Percentiles rank a stretch among this genome's conserved stretches.
phyloP scores from a whole-genome alignment of 2,113 vertebrate genomes.

The Charadrius vociferus region DNA sequence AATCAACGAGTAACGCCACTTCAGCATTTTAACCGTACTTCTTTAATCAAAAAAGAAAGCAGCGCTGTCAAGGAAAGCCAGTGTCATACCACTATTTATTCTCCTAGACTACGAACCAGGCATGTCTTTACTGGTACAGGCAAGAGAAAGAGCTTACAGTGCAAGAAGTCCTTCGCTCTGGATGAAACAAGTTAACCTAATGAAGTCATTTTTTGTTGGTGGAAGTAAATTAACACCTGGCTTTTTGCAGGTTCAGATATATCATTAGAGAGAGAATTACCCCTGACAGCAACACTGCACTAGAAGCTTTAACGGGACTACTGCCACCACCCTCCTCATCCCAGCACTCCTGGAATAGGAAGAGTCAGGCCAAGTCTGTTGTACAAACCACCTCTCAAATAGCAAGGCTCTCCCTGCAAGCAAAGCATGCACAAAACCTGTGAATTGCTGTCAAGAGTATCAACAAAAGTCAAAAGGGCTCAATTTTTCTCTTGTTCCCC shows the following conservation, averaged over 20 bases:
- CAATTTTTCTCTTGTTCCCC: not conserved
- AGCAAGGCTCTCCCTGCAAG: not conserved
- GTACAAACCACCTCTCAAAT: not conserved
- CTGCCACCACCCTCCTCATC: not conserved
- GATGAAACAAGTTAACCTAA: not conserved
- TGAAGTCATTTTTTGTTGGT: not conserved
- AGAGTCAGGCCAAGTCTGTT: not conserved
- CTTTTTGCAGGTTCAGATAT: not conserved
- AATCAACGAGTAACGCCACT: not conserved
- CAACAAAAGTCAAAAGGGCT: not conserved
- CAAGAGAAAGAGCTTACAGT: not conserved
- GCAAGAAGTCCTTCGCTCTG: not conserved
- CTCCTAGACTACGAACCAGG: not conserved
- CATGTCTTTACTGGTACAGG: not conserved
- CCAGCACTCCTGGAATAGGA: not conserved
- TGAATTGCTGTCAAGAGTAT: not conserved
- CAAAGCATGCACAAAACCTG: not conserved
- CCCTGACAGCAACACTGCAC: not conserved
- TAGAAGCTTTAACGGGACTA: not conserved
- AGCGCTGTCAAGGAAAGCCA: not conserved
- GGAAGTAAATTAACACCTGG: not conserved
- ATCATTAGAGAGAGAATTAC: not conserved
- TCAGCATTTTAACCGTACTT: not conserved
- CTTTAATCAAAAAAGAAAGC: not conserved
- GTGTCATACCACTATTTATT: not conserved